These are phyloP conservation scores for Sanderia malayensis DNA, from an alignment of 30 jellyfish, hydroid and myxozoan genomes.

Conservation along the genomic window DNA sequence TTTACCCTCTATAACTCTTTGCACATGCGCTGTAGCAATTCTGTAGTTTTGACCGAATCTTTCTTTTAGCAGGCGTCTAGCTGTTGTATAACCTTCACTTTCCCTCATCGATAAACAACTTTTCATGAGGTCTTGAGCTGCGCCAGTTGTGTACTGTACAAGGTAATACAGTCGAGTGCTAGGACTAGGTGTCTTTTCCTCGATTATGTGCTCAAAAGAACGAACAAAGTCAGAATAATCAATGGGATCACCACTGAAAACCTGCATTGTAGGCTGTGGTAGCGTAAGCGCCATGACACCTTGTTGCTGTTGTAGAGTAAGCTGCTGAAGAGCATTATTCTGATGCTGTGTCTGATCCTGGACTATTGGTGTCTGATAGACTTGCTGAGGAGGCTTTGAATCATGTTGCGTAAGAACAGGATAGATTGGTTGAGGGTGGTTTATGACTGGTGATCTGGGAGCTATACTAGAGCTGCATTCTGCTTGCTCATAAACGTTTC, in stretches of 20 bases:
- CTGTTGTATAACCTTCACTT: not conserved
- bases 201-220: not conserved
- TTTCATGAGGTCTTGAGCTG: not conserved
- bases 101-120: not conserved
- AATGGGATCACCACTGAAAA: not conserved
- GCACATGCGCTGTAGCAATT: constrained; percentile 3
- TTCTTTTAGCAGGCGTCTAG: not conserved
- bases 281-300: not conserved
- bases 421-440: too few species aligned
- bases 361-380: too few species aligned
- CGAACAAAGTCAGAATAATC: not conserved
- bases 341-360: too few species aligned
- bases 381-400: too few species aligned
- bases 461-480: too few species aligned
- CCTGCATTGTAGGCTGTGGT: constrained; percentile 8
- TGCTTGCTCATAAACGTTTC: constrained; percentile 14
- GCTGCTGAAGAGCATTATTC: not conserved
- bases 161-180: not conserved
- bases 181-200: not conserved
- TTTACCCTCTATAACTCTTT: not conserved
- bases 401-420: too few species aligned
- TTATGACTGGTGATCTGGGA: too few species aligned
- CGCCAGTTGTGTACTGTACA: not conserved
- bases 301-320: not conserved
- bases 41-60: not conserved